Percentiles rank a stretch among this genome's conserved stretches.
These are phyloP conservation scores for Phymorhynchus buccinoides DNA, from an alignment of 1,140 invertebrate species.

Conservation along the genomic window DNA sequence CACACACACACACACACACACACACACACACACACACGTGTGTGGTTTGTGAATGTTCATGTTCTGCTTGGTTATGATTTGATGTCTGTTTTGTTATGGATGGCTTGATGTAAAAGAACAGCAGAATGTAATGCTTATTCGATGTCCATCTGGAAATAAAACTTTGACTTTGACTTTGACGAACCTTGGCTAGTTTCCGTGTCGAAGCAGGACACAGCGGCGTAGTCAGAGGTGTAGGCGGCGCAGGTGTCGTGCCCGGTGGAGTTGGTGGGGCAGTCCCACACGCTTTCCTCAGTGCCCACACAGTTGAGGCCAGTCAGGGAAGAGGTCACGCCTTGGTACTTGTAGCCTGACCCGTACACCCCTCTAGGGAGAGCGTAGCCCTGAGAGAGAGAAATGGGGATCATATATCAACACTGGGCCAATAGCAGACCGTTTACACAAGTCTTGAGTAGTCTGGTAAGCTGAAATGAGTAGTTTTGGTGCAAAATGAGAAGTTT, in stretches of 20 bases:
- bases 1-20: too few relatives aligned
- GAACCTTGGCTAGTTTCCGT: conserved; percentile 40
- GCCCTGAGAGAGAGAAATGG: conserved; percentile 36
- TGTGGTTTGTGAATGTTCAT: conserved; percentile 5
- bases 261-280: conserved; percentile 77
- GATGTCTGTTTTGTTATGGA: not conserved
- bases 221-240: conserved; percentile 40
- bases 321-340: conserved; percentile 66
- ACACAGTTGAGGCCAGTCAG: conserved; percentile 82
- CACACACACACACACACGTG: not conserved
- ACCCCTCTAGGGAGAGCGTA: conserved; percentile 68
- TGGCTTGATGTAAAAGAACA: too few relatives aligned
- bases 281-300: conserved; percentile 81
- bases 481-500: too few relatives aligned
- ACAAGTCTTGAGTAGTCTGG: too few relatives aligned
- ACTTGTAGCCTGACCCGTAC: conserved; percentile 61
- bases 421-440: too few relatives aligned
- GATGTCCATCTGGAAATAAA: too few relatives aligned
- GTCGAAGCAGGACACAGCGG: conserved; percentile 53
- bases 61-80: too few relatives aligned
- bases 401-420: too few relatives aligned
- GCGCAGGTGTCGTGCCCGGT: conserved; percentile 4
- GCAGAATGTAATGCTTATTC: too few relatives aligned
- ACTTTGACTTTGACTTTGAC: too few relatives aligned
- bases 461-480: too few relatives aligned